A percentile compares a stretch with the other conserved stretches of the same genome.
phyloP scores from a whole-genome alignment of 64 coral and sea anemone species.

The Trachythela sp. region DNA sequence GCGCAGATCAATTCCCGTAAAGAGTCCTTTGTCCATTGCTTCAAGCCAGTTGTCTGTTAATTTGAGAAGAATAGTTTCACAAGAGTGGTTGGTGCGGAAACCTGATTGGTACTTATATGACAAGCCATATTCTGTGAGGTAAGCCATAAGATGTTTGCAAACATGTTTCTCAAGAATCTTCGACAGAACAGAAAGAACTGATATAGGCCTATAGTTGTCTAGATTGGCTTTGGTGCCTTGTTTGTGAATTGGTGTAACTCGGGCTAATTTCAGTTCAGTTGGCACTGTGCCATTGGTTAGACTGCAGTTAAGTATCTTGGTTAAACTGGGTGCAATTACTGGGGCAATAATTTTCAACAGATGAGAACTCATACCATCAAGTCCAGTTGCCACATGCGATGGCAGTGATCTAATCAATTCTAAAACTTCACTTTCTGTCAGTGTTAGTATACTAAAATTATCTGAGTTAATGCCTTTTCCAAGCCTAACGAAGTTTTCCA shows the following conservation, averaged over 20 bases:
- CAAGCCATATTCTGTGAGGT: constrained; percentile 45
- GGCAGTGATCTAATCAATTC: background rate
- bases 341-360: constrained; percentile 35
- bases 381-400: constrained; percentile 25
- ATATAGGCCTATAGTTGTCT: constrained; percentile 5
- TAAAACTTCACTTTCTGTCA: background rate
- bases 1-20: constrained; percentile 22
- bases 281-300: constrained; percentile 32
- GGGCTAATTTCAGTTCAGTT: constrained; percentile 13
- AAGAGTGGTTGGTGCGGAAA: no score
- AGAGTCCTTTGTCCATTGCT: constrained; percentile 28
- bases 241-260: constrained; percentile 43
- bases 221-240: background rate
- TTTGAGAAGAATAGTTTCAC: constrained; percentile 9
- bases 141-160: constrained; percentile 18
- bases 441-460: background rate
- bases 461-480: no score
- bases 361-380: constrained; percentile 39
- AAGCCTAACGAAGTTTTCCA: no score
- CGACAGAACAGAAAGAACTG: no score
- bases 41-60: constrained; percentile 40
- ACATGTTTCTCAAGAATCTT: constrained; percentile 55
- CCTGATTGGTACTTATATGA: no score
- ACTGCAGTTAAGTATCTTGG: constrained; percentile 28
- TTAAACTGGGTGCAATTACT: constrained; percentile 14